Base-by-base conservation (phyloP, 2,888 invertebrate genomes). In the Hydropsyche betteni region DNA sequence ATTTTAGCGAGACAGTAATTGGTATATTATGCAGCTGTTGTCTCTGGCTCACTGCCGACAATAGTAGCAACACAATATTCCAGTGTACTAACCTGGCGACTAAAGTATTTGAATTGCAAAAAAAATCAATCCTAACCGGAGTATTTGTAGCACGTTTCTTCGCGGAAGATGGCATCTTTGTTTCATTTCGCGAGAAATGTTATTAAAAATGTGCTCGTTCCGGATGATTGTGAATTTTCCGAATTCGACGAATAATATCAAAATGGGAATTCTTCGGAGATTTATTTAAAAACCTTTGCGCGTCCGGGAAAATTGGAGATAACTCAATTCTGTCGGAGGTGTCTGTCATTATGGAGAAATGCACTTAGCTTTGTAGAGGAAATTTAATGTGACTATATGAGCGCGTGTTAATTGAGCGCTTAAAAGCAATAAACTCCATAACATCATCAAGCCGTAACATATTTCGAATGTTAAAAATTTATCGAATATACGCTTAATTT, bases 11-110 rank as follows among this genome's bases (percentile, higher is more conserved):
- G 72, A 72, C 72, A 55, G 72, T 72, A 58, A 72, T 72, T 72
- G 55, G 72, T 38, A 72, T 72, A 72, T 72, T 72, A 72, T 72
- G 72, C 72, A 72, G 72, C 72, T 72, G 72, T 72, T 72, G 72
- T 58, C 36, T 58, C 36, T 72, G 72, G 72, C 72, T 52, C 58
- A 33, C 16, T 72, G 72, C 72, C 72, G 58, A 58, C 72, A n/a
- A n/a, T 58, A 58, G 44, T 36, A 36, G 12, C 68, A 38, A 68
- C 68, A 38, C 12, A 36, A 38, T 38, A 36, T 68, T 68, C 68
- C 33, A 33, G 44, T 44, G 44, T 44, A 10, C 10, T 44, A 44
- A 10, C 44, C 44, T 44, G 7, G 44, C 10, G 10, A 10, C 10
- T 44, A 44, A 44, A 44, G 6, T 44, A 44, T 44, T 44, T 44